Evolutionary conservation across 1,140 invertebrate genomes (phyloP).

Genomic region (Scaptomyza hsui): DNA sequence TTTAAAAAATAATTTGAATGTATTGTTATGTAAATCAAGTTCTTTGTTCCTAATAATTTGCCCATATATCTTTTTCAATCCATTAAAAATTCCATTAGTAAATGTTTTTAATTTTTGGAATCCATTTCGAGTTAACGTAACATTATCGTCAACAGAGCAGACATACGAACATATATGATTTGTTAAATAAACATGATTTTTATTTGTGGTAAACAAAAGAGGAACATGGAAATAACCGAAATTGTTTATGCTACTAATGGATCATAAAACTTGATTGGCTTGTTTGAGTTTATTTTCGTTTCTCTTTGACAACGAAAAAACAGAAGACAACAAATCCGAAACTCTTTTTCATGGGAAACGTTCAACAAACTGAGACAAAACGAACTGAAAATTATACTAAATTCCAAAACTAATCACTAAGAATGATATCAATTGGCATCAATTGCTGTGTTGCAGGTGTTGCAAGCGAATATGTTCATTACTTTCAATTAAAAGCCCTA

Average conservation of each 20-base stretch:
- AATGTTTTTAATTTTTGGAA: background rate
- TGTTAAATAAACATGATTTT: conserved; percentile 8
- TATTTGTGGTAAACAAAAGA: conserved; percentile 14
- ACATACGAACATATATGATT: background rate
- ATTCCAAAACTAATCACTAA: background rate
- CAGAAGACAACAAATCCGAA: too few relatives aligned
- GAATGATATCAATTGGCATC: background rate
- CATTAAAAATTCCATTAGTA: background rate
- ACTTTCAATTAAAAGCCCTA: conserved; percentile 69
- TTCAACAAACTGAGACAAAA: background rate
- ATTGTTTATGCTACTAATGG: conserved; percentile 37
- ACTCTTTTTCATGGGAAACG: background rate
- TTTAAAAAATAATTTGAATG: too few relatives aligned
- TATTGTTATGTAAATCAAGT: background rate
- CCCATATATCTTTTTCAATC: background rate
- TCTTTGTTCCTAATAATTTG: background rate
- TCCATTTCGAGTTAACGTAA: background rate
- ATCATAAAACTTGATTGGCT: conserved; percentile 23
- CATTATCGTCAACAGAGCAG: background rate
- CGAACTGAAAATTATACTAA: background rate
- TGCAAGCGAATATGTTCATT: conserved; percentile 60
- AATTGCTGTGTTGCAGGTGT: background rate
- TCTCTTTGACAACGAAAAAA: conserved; percentile 2
- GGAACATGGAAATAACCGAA: conserved; percentile 8
- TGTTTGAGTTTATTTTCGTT: conserved; percentile 8